Percentiles rank a stretch among this genome's conserved stretches.
These are phyloP conservation scores for Gryon sp. DNA, from an alignment of 1,140 invertebrate species.

Conservation along the genomic window DNA sequence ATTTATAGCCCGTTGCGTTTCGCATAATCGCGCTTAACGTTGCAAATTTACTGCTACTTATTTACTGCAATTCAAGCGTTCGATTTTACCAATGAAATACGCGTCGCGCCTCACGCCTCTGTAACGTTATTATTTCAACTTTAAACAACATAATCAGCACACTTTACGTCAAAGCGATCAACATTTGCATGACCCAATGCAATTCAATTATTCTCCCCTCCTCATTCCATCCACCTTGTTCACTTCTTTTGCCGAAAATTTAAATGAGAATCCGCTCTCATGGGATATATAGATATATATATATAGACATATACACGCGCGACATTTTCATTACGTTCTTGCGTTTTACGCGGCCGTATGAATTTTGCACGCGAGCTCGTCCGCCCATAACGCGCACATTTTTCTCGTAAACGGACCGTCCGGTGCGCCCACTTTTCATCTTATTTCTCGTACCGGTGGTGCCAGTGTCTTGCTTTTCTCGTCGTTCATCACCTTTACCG, in stretches of 20 bases:
- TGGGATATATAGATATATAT: no score
- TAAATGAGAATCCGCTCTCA: constrained; percentile 10
- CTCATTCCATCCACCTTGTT: background rate
- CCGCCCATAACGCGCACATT: constrained; percentile 3
- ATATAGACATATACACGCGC: no score
- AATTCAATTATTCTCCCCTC: constrained; percentile 14
- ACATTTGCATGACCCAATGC: constrained; percentile 14
- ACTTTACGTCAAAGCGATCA: constrained; percentile 21
- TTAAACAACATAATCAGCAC: constrained; percentile 31
- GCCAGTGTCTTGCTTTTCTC: constrained; percentile 1
- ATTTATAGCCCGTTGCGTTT: constrained; percentile 54
- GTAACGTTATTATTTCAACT: constrained; percentile 23
- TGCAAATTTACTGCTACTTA: constrained; percentile 58
- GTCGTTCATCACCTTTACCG: constrained; percentile 10
- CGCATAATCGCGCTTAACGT: constrained; percentile 57
- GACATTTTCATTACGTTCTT: constrained; percentile 20
- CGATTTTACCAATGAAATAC: constrained; percentile 28
- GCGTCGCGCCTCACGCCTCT: background rate
- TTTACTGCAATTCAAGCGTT: constrained; percentile 47
- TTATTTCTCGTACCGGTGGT: constrained; percentile 4
- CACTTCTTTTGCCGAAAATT: no score
- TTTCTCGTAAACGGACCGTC: constrained; percentile 14
- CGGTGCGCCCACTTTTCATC: constrained; percentile 17
- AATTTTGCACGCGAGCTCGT: constrained; percentile 25
- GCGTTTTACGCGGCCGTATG: constrained; percentile 8